Evolutionary conservation across 1,140 invertebrate genomes (phyloP).

Genomic region (Trypoxylus dichotomus): DNA sequence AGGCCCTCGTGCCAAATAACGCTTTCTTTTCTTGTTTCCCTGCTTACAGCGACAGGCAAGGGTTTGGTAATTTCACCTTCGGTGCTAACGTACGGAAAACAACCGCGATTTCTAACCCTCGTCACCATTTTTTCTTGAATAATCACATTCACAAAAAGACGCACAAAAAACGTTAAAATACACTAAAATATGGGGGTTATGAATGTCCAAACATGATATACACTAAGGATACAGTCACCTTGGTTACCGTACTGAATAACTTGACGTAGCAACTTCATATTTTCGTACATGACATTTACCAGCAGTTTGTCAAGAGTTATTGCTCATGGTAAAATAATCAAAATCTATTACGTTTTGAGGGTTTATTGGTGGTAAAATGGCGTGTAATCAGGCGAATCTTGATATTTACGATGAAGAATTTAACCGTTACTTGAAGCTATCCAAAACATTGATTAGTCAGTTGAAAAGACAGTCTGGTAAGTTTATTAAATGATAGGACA

Average conservation of each 20-base stretch:
- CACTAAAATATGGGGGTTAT: neutral
- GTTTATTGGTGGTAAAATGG: neutral
- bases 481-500: neutral
- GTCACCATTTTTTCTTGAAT: constrained; percentile 6
- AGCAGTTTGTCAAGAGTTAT: no score
- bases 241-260: neutral
- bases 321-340: neutral
- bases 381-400: constrained; percentile 1
- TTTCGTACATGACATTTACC: neutral
- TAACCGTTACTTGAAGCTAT: constrained; percentile 48
- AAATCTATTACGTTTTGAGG: neutral
- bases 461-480: constrained; percentile 46
- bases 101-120: constrained; percentile 55
- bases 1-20: constrained; percentile 49
- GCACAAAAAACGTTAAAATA: neutral
- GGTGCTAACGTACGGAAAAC: constrained; percentile 58
- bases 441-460: constrained; percentile 49
- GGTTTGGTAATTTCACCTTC: constrained; percentile 61
- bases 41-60: constrained; percentile 52
- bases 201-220: neutral
- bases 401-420: constrained; percentile 54
- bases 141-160: neutral
- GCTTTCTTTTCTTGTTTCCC: constrained; percentile 36
- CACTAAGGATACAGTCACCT: neutral
- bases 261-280: neutral